Evolutionary conservation across 2,888 invertebrate species (phyloP), one percentile per base, ranked within the genome.

Genomic region (Zonitis immaculata): DNA sequence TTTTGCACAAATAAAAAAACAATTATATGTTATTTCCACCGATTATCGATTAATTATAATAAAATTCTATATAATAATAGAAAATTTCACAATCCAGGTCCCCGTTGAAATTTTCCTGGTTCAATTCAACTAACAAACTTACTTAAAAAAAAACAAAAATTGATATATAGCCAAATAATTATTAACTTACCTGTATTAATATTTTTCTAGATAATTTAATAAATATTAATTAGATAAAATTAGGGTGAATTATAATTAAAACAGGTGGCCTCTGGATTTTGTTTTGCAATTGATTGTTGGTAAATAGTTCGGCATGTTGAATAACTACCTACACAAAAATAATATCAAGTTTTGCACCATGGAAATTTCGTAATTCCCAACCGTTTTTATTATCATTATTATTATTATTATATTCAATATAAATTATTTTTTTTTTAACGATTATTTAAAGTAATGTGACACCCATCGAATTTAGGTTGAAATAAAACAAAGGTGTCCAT

Each of bases 401-500:
- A n/a, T n/a, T n/a, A n/a, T n/a, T n/a, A n/a, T n/a, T n/a, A n/a
- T n/a, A n/a, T n/a, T n/a, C n/a, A n/a, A n/a, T n/a, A n/a, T n/a
- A n/a, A n/a, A n/a, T n/a, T n/a, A n/a, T n/a, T n/a, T n/a, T n/a
- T n/a, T n/a, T n/a, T n/a, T n/a, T n/a, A n/a, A n/a, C n/a, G n/a
- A n/a, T n/a, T n/a, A n/a, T n/a, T n/a, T n/a, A n/a, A n/a, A n/a
- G 9, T 1, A 16, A 35, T 35, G 18, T 18, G 35, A 35, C 35
- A 35, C 35, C 18, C n/a, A 14, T 35, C 5, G 4, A 16, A 16
- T 9, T 35, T 9, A 18, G 49, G 43, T 30, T 43, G 51, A 68
- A 70, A 66, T 67, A 64, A 69, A 71, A 70, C 64, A 68, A 70
- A n/a, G 60, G 57, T 59, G 62, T 71, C 68, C 72, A 71, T 70